A percentile compares a stretch with the other conserved stretches of the same genome.
Conservation (phyloP, 2,888 invertebrate species). For the Lepidocyrtoides sp. region DNA sequence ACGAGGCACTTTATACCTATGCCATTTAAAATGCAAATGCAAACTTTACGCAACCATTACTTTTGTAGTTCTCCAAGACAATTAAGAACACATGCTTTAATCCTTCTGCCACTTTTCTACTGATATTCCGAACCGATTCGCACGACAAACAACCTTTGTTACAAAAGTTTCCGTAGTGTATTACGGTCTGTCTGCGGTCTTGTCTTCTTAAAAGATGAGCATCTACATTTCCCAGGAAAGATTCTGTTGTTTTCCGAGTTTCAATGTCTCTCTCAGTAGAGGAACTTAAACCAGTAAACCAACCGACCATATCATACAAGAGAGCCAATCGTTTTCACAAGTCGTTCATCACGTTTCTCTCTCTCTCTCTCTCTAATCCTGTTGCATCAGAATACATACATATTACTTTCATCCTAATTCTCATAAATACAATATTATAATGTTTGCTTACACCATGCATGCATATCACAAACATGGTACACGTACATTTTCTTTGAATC, state of each 20-base stretch:
- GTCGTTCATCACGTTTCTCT: constrained; percentile 55
- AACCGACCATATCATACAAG: background rate
- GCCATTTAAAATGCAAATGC: too few species aligned
- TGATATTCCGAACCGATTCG: background rate
- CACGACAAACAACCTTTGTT: background rate
- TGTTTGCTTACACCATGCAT: background rate
- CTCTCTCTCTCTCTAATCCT: constrained; percentile 32
- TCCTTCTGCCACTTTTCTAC: background rate
- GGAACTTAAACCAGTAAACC: background rate
- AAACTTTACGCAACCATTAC: too few species aligned
- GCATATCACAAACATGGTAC: too few species aligned
- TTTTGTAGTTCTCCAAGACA: background rate
- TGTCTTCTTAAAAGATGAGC: background rate
- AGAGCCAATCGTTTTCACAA: constrained; percentile 40
- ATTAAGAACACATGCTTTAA: background rate
- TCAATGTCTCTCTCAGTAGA: constrained; percentile 14
- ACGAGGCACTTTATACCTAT: too few species aligned
- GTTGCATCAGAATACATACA: constrained; percentile 24
- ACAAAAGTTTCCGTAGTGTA: too few species aligned
- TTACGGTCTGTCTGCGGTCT: background rate
- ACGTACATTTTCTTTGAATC: background rate
- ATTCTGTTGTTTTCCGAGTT: background rate
- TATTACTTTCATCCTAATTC: background rate
- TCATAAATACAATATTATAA: background rate
- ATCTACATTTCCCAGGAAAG: background rate